Evolutionary conservation across 2,797 vertebrate species (phyloP).

Genomic region (Platalea minor): DNA sequence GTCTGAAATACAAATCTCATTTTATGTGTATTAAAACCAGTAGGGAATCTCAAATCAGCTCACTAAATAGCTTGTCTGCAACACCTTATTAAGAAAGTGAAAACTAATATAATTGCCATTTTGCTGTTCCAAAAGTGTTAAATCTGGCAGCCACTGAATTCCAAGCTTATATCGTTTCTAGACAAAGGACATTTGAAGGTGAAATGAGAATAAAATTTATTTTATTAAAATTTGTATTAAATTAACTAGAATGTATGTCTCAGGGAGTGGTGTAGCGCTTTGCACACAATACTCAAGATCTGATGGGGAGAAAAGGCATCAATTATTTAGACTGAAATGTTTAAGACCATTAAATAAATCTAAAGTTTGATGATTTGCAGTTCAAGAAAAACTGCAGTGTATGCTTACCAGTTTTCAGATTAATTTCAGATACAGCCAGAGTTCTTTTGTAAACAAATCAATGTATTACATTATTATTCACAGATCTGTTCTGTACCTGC

Average conservation of each 20-base stretch:
- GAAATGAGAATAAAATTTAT: conserved; percentile 9
- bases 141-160: background rate
- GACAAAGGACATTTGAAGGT: background rate
- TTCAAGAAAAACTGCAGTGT: background rate
- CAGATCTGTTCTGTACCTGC: conserved; percentile 17
- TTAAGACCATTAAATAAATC: background rate
- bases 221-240: background rate
- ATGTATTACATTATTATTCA: conserved; percentile 38
- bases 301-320: background rate
- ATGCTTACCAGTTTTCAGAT: background rate
- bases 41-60: conserved; percentile 47
- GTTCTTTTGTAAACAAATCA: conserved; percentile 29
- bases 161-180: background rate
- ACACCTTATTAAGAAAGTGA: conserved; percentile 42
- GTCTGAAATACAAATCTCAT: conserved; percentile 42
- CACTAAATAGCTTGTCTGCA: conserved; percentile 42
- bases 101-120: conserved; percentile 47
- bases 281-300: background rate
- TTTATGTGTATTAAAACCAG: conserved; percentile 49
- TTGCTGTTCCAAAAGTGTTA: background rate
- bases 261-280: background rate
- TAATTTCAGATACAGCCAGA: background rate
- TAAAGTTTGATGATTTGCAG: background rate
- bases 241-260: background rate
- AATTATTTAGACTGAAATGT: background rate